Base-by-base conservation (phyloP, 2,113 vertebrate genomes). In the Ameiurus melas region DNA sequence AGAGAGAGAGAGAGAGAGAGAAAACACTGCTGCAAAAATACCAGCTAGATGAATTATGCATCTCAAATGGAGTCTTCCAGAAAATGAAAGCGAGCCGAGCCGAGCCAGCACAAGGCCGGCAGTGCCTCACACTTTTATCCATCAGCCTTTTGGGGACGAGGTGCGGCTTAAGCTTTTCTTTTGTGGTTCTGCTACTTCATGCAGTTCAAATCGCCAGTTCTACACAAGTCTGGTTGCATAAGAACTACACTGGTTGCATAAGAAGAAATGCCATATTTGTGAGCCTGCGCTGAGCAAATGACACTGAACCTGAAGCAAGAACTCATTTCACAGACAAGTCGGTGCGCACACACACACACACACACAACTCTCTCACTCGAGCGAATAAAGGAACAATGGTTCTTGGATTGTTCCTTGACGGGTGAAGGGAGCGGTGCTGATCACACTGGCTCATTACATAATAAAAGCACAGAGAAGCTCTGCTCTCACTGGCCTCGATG, bases 11-110 rank as follows among this genome's bases (percentile, higher is more conserved):
- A 70, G 8, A 39, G 36, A 22, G 36, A 75, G 71, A 43, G 36
- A 57, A 77, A 58, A 88, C 47, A 73, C 14, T 36, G 60, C 75
- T 60, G 68, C 64, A 66, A 88, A 89, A 89, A 85, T 62, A 83
- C 73, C 78, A 55, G 83, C 47, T 16, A 66, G 55, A 87, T 90
- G 70, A 90, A 90, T 89, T 87, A 90, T 90, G 81, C 33, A 85
- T 89, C 78, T 85, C 75, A 57, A 87, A 89, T 85, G 66, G 64
- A 89, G 85, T 71, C 87, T 71, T 88, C 60, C 84, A 84, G 89
- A 88, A 90, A 88, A 88, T 79, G 83, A 82, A 88, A 85, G 86
- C 6, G 27, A 68, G 81, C 43, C n/a, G 70, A 57, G 51, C 57
- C 0, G 14, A 81, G 83, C 70, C 83, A 64, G 64, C 25, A 55